These are phyloP conservation scores for Mesembrinibis cayennensis DNA, from an alignment of 2,113 vertebrate genomes.

Conservation along the genomic window DNA sequence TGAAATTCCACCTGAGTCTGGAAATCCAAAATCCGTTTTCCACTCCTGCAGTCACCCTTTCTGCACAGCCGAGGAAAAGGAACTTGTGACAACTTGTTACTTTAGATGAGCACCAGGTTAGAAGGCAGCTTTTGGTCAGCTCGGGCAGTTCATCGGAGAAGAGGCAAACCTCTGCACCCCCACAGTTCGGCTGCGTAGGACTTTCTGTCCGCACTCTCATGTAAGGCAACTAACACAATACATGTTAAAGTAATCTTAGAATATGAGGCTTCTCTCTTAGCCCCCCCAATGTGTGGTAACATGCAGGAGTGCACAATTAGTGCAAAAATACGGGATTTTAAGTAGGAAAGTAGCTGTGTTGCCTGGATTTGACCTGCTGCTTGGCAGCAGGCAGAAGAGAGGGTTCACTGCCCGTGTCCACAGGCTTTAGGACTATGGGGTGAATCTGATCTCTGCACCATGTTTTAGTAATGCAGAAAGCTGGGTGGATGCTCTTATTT, in stretches of 20 bases:
- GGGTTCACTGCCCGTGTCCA: not conserved
- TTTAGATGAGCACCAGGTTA: not conserved
- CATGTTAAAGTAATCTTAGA: not conserved
- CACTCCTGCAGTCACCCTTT: not conserved
- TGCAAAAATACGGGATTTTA: not conserved
- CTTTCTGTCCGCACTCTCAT: not conserved
- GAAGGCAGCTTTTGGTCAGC: not conserved
- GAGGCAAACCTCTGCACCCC: not conserved
- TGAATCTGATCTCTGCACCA: not conserved
- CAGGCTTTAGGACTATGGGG: not conserved
- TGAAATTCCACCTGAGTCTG: not conserved
- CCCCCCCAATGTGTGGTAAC: not conserved
- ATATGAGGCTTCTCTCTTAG: not conserved
- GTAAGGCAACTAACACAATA: not conserved
- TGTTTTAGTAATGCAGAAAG: not conserved
- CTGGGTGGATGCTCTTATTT: not conserved
- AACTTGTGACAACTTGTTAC: not conserved
- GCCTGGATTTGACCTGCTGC: not conserved
- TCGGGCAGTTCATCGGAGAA: not conserved
- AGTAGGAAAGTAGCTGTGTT: not conserved
- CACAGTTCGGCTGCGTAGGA: not conserved
- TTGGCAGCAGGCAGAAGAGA: not conserved
- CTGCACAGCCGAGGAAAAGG: not conserved
- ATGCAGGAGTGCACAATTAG: not conserved
- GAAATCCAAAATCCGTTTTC: not conserved